These are phyloP conservation scores for Caerostris darwini DNA, from an alignment of 1,140 invertebrate genomes.

Conservation along the genomic window DNA sequence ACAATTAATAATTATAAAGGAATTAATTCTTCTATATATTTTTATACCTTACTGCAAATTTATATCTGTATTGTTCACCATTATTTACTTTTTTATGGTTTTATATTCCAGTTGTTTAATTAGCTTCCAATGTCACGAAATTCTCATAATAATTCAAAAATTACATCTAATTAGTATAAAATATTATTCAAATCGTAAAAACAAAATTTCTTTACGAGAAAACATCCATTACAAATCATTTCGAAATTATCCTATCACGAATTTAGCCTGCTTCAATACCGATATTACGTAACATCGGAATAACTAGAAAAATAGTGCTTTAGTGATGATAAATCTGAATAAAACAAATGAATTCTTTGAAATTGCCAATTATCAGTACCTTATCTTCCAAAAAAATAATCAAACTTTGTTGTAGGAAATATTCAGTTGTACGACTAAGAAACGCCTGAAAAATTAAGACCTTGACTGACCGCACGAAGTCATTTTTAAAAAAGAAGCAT, in stretches of 20 bases:
- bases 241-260: background rate
- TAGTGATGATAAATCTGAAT: background rate
- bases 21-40: no score
- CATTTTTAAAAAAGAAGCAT: background rate
- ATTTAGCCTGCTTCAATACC: background rate
- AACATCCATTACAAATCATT: background rate
- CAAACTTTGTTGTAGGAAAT: background rate
- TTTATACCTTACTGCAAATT: no score
- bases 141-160: background rate
- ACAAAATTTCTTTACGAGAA: background rate
- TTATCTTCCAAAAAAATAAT: background rate
- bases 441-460: background rate
- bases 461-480: constrained; percentile 6
- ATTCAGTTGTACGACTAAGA: background rate
- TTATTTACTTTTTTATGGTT: background rate
- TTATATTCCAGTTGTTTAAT: background rate
- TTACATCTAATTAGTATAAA: background rate
- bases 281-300: background rate
- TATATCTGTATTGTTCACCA: background rate
- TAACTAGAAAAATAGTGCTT: background rate
- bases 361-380: background rate
- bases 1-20: no score
- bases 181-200: background rate
- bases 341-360: background rate
- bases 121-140: background rate